Percentiles rank a stretch among this genome's conserved stretches.
Evolutionary conservation across 2,797 vertebrate species (phyloP).

Genomic region (Phyllotis vaccarum): DNA sequence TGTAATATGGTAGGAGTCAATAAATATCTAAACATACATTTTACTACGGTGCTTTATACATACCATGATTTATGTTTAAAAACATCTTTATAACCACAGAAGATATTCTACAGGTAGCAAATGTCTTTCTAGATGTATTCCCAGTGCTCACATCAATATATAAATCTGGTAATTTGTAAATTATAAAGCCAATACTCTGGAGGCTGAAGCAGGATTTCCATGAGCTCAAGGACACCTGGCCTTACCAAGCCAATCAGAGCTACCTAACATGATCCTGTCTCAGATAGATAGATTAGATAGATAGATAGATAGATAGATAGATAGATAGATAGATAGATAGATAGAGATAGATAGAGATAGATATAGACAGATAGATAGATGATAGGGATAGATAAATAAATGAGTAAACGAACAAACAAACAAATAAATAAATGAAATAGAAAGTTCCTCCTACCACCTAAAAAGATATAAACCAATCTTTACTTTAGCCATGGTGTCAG

Average conservation of each 20-base stretch:
- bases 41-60: background rate
- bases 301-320: too few relatives aligned
- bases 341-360: too few relatives aligned
- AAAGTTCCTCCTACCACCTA: background rate
- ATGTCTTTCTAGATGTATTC: conserved; percentile 18
- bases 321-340: too few relatives aligned
- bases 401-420: too few relatives aligned
- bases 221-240: background rate
- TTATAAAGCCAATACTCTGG: background rate
- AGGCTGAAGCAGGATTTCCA: background rate
- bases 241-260: background rate
- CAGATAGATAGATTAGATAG: too few relatives aligned
- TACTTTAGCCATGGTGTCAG: background rate
- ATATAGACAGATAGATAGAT: too few relatives aligned
- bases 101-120: conserved; percentile 46
- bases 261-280: background rate
- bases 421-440: background rate
- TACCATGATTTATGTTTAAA: conserved; percentile 53
- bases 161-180: background rate
- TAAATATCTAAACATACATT: conserved; percentile 51
- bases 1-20: background rate
- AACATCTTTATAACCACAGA: conserved; percentile 47
- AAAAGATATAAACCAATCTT: conserved; percentile 42
- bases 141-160: background rate
- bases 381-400: too few relatives aligned